Evolutionary conservation across 1,140 invertebrate genomes (phyloP), one percentile per base, ranked within the genome.

Genomic region (Asbolus verrucosus): DNA sequence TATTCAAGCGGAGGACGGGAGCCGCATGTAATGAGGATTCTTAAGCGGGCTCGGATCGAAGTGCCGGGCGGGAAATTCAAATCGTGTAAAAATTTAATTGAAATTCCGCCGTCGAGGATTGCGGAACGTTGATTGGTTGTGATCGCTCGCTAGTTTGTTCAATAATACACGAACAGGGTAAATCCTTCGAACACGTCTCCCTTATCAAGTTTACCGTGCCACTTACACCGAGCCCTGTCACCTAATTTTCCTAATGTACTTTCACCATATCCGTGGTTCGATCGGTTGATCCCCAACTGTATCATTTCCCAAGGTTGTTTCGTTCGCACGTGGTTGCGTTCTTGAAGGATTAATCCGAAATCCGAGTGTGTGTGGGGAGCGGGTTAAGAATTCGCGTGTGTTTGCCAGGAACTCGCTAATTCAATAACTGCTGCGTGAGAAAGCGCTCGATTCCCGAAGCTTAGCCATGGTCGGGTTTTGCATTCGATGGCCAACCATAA

Each of bases 261-360:
- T 54, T 54, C 46, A 24, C 46, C 46, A 54, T 54, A 54, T 54
- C 46, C 46, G 16, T 24, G 19, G 21, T 54, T 54, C 46, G 46
- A 54, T 54, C 46, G 46, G n/a, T 54, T 54, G 46, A 54, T 54
- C 46, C 46, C 46, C 46, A 54, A 54, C 46, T 54, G 46, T 54
- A 54, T 54, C 46, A 54, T 54, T 43, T 54, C 46, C 46, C 46
- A 54, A 54, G 46, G 46, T 54, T 54, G 46, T 54, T 54, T 54
- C 46, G 46, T 54, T 54, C 46, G 46, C 46, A 54, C 46, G 46
- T 54, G 46, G 46, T 54, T 54, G 46, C 46, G 46, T 54, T 54
- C 46, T 54, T 54, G 46, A 54, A 54, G 46, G 46, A 54, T 54
- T 54, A 54, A 54, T 54, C 46, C 14, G 18, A 54, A 54, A 54